phyloP scores from a whole-genome alignment of 2,113 vertebrate species.

The Talpa occidentalis region DNA sequence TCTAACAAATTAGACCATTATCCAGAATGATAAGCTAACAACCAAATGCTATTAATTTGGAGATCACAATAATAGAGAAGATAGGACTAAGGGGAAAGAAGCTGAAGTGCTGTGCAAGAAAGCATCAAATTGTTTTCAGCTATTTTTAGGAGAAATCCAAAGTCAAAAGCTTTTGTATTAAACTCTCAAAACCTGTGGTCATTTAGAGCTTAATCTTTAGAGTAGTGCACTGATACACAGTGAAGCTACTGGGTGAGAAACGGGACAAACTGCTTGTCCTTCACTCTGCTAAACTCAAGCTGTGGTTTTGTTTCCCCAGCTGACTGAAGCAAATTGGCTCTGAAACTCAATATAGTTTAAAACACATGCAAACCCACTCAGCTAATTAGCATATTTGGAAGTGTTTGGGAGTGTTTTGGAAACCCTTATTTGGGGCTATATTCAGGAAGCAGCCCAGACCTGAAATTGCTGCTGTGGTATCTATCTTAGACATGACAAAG shows the following conservation, averaged over 20 bases:
- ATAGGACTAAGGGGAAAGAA: not conserved
- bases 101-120: not conserved
- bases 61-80: not conserved
- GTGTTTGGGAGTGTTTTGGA: constrained; percentile 8
- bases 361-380: not conserved
- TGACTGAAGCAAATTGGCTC: not conserved
- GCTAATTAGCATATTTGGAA: constrained; percentile 20
- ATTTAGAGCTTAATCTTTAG: not conserved
- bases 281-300: not conserved
- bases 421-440: constrained; percentile 38
- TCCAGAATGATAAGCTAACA: not conserved
- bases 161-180: constrained; percentile 24
- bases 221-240: not conserved
- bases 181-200: not conserved
- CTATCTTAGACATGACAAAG: constrained; percentile 44
- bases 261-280: not conserved
- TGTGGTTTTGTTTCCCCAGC: not conserved
- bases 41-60: not conserved
- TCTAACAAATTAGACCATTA: constrained; percentile 49
- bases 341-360: constrained; percentile 1
- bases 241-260: not conserved
- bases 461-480: constrained; percentile 7
- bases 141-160: constrained; percentile 3
- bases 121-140: not conserved
- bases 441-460: constrained; percentile 45